Evolutionary conservation across 2,888 invertebrate genomes (phyloP).

Genomic region (Cheiracanthium punctorium): DNA sequence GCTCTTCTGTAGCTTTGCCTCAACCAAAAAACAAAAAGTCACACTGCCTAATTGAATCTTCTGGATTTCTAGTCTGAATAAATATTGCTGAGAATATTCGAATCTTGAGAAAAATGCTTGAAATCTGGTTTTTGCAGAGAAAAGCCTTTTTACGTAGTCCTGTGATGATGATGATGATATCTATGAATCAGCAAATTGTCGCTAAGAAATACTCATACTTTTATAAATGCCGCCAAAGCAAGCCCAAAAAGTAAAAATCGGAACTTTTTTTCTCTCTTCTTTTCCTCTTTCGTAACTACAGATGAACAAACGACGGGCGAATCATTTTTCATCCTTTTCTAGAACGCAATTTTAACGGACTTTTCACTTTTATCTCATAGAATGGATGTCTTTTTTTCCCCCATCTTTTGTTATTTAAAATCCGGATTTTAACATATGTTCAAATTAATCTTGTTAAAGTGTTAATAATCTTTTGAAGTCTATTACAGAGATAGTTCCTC

Average conservation of each 20-base stretch:
- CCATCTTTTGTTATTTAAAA: background rate
- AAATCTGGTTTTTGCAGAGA: no score
- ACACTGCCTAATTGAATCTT: no score
- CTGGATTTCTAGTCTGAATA: no score
- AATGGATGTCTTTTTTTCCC: background rate
- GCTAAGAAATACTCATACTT: no score
- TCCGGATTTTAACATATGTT: conserved; percentile 1
- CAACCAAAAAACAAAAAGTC: no score
- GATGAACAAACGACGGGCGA: background rate
- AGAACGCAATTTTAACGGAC: background rate
- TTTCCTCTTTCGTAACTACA: background rate
- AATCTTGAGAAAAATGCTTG: no score
- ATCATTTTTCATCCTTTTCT: background rate
- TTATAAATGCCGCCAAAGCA: background rate
- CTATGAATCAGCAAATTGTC: no score
- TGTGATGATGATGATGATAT: no score
- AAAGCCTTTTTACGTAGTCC: no score
- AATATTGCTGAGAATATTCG: no score
- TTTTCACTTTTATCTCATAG: background rate
- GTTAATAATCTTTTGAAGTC: conserved; percentile 3
- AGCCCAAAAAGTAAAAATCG: background rate
- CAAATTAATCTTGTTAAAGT: conserved; percentile 1
- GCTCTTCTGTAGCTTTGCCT: no score
- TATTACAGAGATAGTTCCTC: background rate
- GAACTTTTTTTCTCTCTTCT: background rate